These are phyloP conservation scores for Syngnathus typhle DNA, from an alignment of 2,113 vertebrate species.

Conservation along the genomic window DNA sequence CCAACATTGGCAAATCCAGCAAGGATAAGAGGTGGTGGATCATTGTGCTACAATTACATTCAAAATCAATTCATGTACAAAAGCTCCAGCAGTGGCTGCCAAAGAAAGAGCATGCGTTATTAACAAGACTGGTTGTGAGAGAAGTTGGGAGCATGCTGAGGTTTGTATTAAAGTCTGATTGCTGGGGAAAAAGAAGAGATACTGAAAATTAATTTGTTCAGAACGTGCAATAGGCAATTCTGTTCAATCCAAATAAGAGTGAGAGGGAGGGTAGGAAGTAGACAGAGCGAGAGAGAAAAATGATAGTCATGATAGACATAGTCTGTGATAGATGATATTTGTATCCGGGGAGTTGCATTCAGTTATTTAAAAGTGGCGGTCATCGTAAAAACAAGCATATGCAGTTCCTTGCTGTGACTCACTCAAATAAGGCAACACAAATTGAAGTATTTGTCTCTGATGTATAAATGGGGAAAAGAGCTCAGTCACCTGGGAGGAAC, in stretches of 20 bases:
- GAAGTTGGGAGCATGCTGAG: constrained; percentile 31
- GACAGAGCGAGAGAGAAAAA: no score
- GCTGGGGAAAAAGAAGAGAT: no score
- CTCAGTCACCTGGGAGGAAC: background rate
- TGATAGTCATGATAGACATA: no score
- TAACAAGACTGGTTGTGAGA: constrained; percentile 41
- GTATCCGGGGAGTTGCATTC: background rate
- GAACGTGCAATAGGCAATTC: no score
- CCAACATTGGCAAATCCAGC: constrained; percentile 6
- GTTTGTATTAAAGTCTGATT: constrained; percentile 22
- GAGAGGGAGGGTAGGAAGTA: no score
- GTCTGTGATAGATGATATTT: background rate
- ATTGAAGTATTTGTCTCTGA: background rate
- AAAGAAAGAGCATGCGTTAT: constrained; percentile 47
- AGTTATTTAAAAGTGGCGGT: background rate
- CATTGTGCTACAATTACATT: constrained; percentile 25
- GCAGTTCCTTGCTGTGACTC: background rate
- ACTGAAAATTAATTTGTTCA: no score
- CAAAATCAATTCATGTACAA: constrained; percentile 41
- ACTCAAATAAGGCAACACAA: background rate
- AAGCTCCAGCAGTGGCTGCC: constrained; percentile 31
- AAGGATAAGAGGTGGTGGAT: background rate
- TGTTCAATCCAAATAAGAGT: no score
- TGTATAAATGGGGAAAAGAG: background rate
- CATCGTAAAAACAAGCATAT: background rate